Evolutionary conservation across 2,797 vertebrate genomes (phyloP), one percentile per base, ranked within the genome.

Genomic region (Artibeus lituratus): DNA sequence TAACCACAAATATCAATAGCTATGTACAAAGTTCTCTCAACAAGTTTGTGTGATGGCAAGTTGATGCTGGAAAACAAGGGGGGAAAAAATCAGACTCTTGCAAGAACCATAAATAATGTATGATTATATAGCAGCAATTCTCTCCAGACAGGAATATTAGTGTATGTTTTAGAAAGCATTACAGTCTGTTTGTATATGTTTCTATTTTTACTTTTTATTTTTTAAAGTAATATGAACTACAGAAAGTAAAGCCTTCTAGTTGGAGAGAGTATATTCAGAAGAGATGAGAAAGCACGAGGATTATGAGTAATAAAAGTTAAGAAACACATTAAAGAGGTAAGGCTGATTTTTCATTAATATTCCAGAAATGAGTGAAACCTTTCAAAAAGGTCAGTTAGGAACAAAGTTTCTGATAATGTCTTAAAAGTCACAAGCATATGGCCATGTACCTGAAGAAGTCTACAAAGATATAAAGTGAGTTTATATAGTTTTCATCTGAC

Each of bases 401-500:
- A 67, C 44, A 95, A 67, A 89, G 44, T 83, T 97, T 73, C 90
- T 76, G 53, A 39, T 95, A 88, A 83, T 92, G 35, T 72, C 70
- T 94, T 73, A 78, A 72, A 89, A 95, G 62, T 90, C 47, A 91
- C 47, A 92, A 92, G 62, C 35, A 49, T 74, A 53, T 85, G 49
- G 72, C 42, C 73, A 39, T 78, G 29, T 65, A 73, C 35, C 87
- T 44, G 24, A 92, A 42, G 37, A 94, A 91, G 53, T 57, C 65
- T 88, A 88, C 51, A 81, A 59, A 78, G 37, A 73, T 78, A 67
- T 55, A 77, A 88, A 76, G 59, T 53, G 19, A 67, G 39, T 39
- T 96, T 93, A n/a, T 89, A 67, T 76, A 57, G 35, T 42, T 91
- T 32, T 96, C 70, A 86, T 93, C 78, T 93, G 83, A 87, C 88